Conservation (phyloP, 2,797 vertebrate species). For the Denticeps clupeoides region DNA sequence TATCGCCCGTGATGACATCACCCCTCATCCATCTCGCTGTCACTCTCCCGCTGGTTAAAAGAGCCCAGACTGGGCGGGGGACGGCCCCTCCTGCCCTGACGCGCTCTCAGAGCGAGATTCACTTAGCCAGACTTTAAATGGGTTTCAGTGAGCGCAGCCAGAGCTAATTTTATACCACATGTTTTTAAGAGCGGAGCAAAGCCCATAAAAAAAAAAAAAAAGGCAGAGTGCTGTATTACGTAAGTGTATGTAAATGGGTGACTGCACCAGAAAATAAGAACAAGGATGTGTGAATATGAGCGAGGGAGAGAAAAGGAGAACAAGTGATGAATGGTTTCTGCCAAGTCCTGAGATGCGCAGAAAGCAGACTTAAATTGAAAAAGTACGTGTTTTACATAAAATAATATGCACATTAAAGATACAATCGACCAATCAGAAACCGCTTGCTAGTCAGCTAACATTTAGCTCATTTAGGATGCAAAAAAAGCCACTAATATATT, state of each 20-base stretch:
- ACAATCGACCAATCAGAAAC: too few species aligned
- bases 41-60: neutral
- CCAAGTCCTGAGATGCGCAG: too few species aligned
- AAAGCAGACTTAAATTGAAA: too few species aligned
- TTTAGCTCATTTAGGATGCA: too few species aligned
- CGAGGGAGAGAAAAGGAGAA: neutral
- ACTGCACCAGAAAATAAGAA: neutral
- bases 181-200: constrained; percentile 4
- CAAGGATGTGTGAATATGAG: too few species aligned
- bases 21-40: constrained; percentile 20
- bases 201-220: neutral
- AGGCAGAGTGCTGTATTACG: neutral
- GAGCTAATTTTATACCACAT: neutral
- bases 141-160: neutral
- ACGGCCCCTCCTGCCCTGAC: neutral
- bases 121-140: constrained; percentile 2
- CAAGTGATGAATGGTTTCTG: too few species aligned
- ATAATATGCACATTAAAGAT: too few species aligned
- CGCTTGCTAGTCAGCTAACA: too few species aligned
- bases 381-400: too few species aligned
- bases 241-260: constrained; percentile 9
- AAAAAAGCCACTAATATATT: too few species aligned
- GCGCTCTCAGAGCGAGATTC: constrained; percentile 6
- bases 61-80: neutral
- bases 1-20: constrained; percentile 32